phyloP scores from a whole-genome alignment of 2,888 invertebrate species.

The Leptothorax acervorum region DNA sequence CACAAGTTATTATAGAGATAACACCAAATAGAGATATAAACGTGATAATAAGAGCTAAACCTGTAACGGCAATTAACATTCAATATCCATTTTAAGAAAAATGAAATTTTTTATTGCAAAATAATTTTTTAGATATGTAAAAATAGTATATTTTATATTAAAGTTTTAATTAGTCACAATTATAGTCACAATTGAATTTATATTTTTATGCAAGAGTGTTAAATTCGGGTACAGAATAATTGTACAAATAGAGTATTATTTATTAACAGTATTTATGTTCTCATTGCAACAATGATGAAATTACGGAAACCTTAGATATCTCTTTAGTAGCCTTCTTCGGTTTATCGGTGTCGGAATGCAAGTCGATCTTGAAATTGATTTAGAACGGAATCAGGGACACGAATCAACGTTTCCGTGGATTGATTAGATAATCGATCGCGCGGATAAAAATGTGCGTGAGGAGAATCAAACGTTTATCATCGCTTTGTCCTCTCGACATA shows the following conservation, averaged over 20 bases:
- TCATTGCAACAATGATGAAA: neutral
- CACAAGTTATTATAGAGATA: neutral
- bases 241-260: conserved; percentile 19
- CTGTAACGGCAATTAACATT: neutral
- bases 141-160: neutral
- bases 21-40: neutral
- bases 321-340: neutral
- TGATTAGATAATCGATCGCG: conserved; percentile 58
- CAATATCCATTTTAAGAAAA: neutral
- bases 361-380: conserved; percentile 47
- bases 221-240: neutral
- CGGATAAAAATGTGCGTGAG: conserved; percentile 1
- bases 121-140: neutral
- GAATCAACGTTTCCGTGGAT: conserved; percentile 44
- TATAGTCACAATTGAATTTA: neutral
- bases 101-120: neutral
- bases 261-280: conserved; percentile 39
- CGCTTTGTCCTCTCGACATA: neutral
- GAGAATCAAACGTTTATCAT: conserved; percentile 4
- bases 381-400: conserved; percentile 50
- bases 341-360: conserved; percentile 54
- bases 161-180: neutral
- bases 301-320: conserved; percentile 43
- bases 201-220: neutral
- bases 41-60: neutral